Percentiles rank a stretch among this genome's conserved stretches.
Conservation (phyloP, 2,113 vertebrate genomes). For the Cairina moschata region DNA sequence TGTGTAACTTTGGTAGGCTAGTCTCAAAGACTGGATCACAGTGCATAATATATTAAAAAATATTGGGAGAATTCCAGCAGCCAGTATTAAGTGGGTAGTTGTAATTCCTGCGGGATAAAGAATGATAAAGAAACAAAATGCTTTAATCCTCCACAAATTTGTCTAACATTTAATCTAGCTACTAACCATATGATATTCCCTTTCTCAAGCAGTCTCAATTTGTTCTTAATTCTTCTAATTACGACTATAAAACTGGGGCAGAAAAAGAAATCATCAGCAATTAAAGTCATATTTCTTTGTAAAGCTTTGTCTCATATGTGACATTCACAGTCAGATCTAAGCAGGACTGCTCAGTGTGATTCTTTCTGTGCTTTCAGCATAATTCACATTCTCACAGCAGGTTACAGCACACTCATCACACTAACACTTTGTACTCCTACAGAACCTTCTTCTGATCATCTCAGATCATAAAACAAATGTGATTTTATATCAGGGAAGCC, state of each 20-base stretch:
- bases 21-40: constrained; percentile 44
- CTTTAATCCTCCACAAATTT: constrained; percentile 69
- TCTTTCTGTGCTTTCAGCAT: neutral
- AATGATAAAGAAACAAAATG: constrained; percentile 71
- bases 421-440: neutral
- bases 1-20: constrained; percentile 40
- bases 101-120: constrained; percentile 72
- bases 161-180: constrained; percentile 65
- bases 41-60: constrained; percentile 65
- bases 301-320: neutral
- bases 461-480: neutral
- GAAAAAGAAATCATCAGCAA: neutral
- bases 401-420: neutral
- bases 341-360: neutral
- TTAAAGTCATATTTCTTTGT: neutral
- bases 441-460: neutral
- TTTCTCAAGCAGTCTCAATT: constrained; percentile 47
- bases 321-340: neutral
- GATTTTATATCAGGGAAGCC: neutral
- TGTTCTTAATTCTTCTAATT: constrained; percentile 63
- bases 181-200: constrained; percentile 59
- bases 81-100: constrained; percentile 62
- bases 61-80: constrained; percentile 58
- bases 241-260: neutral
- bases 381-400: neutral